A percentile compares a stretch with the other conserved stretches of the same genome.
Evolutionary conservation across 2,888 invertebrate species (phyloP).

Genomic region (Ligdia adustata): DNA sequence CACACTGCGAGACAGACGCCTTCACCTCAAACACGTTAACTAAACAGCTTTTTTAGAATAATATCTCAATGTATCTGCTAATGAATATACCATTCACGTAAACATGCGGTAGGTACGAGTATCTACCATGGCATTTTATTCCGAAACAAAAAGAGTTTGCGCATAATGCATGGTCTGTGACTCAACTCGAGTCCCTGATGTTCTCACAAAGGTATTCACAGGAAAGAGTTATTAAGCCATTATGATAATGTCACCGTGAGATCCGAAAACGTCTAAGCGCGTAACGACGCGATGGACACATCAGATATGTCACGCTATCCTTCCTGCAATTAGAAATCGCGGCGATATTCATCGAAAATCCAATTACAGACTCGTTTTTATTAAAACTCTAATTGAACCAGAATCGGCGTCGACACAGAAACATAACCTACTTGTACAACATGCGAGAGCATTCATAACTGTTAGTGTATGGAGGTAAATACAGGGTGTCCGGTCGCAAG

Average conservation of each 20-base stretch:
- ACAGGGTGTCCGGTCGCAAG: slow-evolving; percentile 65
- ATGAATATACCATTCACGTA: slow-evolving; percentile 50
- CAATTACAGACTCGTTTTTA: slow-evolving; percentile 61
- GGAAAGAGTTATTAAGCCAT: slow-evolving; percentile 71
- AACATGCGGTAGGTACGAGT: slow-evolving; percentile 34
- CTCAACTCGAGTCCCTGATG: slow-evolving; percentile 61
- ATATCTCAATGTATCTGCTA: slow-evolving; percentile 47
- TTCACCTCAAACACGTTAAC: slow-evolving; percentile 53
- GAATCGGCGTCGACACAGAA: slow-evolving; percentile 74
- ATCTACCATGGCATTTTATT: slow-evolving; percentile 40
- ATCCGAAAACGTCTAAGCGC: slow-evolving; percentile 50
- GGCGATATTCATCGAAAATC: slow-evolving; percentile 48
- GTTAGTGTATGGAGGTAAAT: slow-evolving; percentile 75
- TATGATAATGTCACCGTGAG: slow-evolving; percentile 72
- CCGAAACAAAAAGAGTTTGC: slow-evolving; percentile 60
- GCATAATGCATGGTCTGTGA: slow-evolving; percentile 60
- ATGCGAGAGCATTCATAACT: slow-evolving; percentile 79
- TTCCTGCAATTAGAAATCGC: slow-evolving; percentile 54
- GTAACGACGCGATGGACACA: slow-evolving; percentile 45
- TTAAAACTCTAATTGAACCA: slow-evolving; percentile 60
- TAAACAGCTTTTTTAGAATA: slow-evolving; percentile 49
- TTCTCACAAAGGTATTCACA: slow-evolving; percentile 74
- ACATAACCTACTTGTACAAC: slow-evolving; percentile 76
- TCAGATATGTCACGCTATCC: slow-evolving; percentile 56
- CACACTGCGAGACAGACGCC: slow-evolving; percentile 37